These are phyloP conservation scores for Cyanoderma ruficeps DNA, from an alignment of 2,113 vertebrate genomes.

Conservation along the genomic window DNA sequence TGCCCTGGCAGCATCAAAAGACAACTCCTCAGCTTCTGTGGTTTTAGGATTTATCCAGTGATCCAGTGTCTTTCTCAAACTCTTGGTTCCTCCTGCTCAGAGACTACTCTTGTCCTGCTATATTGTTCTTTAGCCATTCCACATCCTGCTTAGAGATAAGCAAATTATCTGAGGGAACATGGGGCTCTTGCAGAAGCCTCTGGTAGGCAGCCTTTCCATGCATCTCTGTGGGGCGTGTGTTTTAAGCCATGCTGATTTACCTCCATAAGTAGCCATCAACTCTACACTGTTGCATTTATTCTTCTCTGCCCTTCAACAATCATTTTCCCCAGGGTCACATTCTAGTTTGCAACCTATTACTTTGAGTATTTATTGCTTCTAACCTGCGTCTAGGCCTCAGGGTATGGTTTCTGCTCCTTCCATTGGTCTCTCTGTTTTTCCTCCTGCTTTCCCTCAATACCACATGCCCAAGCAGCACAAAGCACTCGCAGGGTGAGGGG, in stretches of 20 bases:
- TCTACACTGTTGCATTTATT: background rate
- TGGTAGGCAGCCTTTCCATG: background rate
- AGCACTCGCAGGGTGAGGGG: rapidly evolving
- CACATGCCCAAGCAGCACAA: background rate
- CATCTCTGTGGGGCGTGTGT: background rate
- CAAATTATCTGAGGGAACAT: background rate
- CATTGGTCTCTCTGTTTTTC: background rate
- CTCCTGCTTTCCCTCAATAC: background rate
- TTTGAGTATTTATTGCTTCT: background rate
- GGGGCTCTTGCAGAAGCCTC: background rate
- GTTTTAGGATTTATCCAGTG: background rate
- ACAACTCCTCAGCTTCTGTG: background rate
- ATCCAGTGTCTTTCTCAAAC: background rate
- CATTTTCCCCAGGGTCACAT: background rate
- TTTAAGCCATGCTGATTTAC: background rate
- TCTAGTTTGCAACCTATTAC: background rate
- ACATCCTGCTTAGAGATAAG: background rate
- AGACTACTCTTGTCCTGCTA: background rate
- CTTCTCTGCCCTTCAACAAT: background rate
- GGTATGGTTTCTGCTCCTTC: background rate
- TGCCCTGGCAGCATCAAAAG: background rate
- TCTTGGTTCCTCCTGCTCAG: background rate
- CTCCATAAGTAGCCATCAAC: background rate
- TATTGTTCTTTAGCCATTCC: background rate
- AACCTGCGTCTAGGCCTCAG: rapidly evolving